These are phyloP conservation scores for Clostera curtula DNA, from an alignment of 2,888 invertebrate genomes.

Conservation along the genomic window DNA sequence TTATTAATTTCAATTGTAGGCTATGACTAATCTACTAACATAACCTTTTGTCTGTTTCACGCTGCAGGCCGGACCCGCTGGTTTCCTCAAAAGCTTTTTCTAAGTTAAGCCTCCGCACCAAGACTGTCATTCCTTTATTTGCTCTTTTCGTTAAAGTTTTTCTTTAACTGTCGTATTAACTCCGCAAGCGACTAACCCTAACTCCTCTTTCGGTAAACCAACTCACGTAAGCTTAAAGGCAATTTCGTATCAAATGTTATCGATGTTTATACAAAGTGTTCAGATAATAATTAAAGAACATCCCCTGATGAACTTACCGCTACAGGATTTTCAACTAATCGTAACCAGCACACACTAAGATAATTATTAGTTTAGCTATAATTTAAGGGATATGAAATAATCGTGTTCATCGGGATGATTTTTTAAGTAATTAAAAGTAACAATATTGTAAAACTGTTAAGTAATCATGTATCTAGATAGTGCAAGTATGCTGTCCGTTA, in stretches of 20 bases:
- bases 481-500: conserved; percentile 67
- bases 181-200: conserved; percentile 45
- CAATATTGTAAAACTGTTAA: conserved; percentile 70
- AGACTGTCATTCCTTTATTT: conserved; percentile 70
- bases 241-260: conserved; percentile 48
- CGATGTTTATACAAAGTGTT: conserved; percentile 59
- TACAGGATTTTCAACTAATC: conserved; percentile 38
- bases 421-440: conserved; percentile 61
- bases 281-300: conserved; percentile 54
- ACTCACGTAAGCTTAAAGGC: conserved; percentile 48
- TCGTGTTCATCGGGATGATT: conserved; percentile 71
- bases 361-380: conserved; percentile 65
- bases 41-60: conserved; percentile 47
- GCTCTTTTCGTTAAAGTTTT: conserved; percentile 49
- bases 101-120: conserved; percentile 78
- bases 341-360: conserved; percentile 67
- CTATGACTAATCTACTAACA: conserved; percentile 25
- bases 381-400: conserved; percentile 62
- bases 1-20: conserved; percentile 2
- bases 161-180: conserved; percentile 51
- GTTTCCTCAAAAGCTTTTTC: conserved; percentile 96
- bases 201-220: conserved; percentile 42
- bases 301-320: conserved; percentile 47
- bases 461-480: conserved; percentile 69
- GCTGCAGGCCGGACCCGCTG: conserved; percentile 90